phyloP scores from a whole-genome alignment of 2,113 vertebrate species.

The Neoarius graeffei region DNA sequence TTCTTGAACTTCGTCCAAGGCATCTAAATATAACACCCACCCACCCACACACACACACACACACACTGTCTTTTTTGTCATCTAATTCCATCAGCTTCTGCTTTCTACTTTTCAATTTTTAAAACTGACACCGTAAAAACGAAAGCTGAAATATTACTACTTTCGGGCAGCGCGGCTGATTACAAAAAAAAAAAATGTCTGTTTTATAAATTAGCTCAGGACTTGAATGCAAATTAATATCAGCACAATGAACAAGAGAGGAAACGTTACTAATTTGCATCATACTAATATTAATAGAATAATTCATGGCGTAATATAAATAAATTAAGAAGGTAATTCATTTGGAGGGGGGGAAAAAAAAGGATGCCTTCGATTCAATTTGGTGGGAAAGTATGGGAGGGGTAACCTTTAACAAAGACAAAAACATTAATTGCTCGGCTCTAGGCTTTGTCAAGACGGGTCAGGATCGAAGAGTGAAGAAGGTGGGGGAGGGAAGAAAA shows the following conservation, averaged over 20 bases:
- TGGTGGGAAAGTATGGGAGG: constrained; percentile 14
- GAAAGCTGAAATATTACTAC: constrained; percentile 73
- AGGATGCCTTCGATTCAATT: constrained; percentile 74
- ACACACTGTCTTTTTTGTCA: not conserved
- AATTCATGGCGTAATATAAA: constrained; percentile 79
- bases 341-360: constrained; percentile 65
- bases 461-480: constrained; percentile 49
- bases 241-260: constrained; percentile 69
- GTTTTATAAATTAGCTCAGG: constrained; percentile 79
- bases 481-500: not conserved
- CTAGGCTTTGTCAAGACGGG: constrained; percentile 56
- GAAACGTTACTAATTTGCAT: constrained; percentile 76
- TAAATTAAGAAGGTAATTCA: constrained; percentile 79
- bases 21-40: constrained; percentile 65
- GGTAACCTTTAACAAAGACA: constrained; percentile 60
- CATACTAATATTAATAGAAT: constrained; percentile 83
- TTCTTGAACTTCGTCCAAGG: constrained; percentile 79
- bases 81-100: constrained; percentile 55
- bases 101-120: constrained; percentile 62
- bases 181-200: constrained; percentile 72
- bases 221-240: constrained; percentile 78
- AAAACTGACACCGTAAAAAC: constrained; percentile 62
- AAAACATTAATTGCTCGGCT: constrained; percentile 70
- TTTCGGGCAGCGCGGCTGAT: constrained; percentile 67
- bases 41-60: constrained; percentile 5